Base-by-base conservation (phyloP, 2,797 vertebrate species). In the Alectoris magna region DNA sequence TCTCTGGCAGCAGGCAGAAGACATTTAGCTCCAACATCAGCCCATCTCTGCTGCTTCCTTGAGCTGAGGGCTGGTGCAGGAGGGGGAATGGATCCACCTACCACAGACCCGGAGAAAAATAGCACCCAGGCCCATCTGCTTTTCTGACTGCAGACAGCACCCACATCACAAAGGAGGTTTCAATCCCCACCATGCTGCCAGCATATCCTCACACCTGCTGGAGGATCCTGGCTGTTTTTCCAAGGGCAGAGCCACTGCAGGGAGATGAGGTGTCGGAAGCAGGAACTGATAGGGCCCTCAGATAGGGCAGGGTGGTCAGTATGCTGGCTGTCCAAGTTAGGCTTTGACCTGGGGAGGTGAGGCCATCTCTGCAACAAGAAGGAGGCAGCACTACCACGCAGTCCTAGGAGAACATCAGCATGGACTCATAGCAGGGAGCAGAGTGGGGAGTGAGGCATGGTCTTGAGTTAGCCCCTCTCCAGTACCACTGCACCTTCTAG, bases 331-430 rank as follows among this genome's bases (percentile, higher is more conserved):
- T 44, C 15, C 41, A 16, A 44, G 31, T 17, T 22, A 14, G 43
- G 53, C 41, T 73, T 44, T 73, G 24, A 44, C n/a, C 55, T 44
- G 53, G 16, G 23, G 10, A 44, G 39, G 18, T 55, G n/a, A 58
- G 13, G n/a, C 56, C 43, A 36, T 31, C 6, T 49, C 34, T 23
- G 12, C 56, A 15, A 11, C 18, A 26, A 34, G 34, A 48, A 14
- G 29, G 26, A 36, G 46, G 56, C 36, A 23, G 43, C 29, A 0
- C 29, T n/a, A 26, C 0, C 5, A n/a, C 10, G 27, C 38, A 11
- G 39, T 5, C 10, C 27, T 3, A 1, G 8, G 11, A 6, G 68
- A 67, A 26, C 19, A 8, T 11, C 2, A 2, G 4, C 6, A 9
- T 31, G 60, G 7, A 48, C 41, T 38, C 19, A 51, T 1, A 12